Evolutionary conservation across 2,113 vertebrate genomes (phyloP).

Genomic region (Marmota monax): DNA sequence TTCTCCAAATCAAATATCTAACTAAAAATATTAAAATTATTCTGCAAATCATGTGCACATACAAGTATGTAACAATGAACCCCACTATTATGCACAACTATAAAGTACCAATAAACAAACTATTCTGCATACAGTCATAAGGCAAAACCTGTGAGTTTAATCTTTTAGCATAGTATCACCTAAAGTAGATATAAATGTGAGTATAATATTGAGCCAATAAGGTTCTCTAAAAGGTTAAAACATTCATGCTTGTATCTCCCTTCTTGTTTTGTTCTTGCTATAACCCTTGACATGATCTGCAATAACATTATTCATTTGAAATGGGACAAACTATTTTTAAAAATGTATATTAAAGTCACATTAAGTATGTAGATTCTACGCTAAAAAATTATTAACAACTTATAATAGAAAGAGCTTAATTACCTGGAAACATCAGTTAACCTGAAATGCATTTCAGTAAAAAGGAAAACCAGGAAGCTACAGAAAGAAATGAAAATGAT

Average conservation of each 20-base stretch:
- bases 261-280: not conserved
- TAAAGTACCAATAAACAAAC: too few species aligned
- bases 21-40: conserved; percentile 60
- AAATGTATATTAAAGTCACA: conserved; percentile 43
- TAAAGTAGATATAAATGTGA: conserved; percentile 8
- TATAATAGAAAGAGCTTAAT: conserved; percentile 30
- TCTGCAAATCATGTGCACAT: not conserved
- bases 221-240: conserved; percentile 16
- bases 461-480: conserved; percentile 2
- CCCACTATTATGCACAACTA: too few species aligned
- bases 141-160: conserved; percentile 28
- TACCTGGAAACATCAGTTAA: conserved; percentile 6
- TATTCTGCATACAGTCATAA: not conserved
- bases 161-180: not conserved
- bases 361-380: conserved; percentile 20
- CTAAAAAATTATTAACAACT: conserved; percentile 63
- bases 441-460: conserved; percentile 3
- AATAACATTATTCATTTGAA: conserved; percentile 47
- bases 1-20: conserved; percentile 46
- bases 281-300: not conserved
- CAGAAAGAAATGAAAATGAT: not conserved
- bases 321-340: conserved; percentile 44
- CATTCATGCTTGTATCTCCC: not conserved
- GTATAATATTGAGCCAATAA: not conserved
- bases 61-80: too few species aligned